Evolutionary conservation across 2,888 invertebrate species (phyloP).

Genomic region (Chrysina gloriosa): DNA sequence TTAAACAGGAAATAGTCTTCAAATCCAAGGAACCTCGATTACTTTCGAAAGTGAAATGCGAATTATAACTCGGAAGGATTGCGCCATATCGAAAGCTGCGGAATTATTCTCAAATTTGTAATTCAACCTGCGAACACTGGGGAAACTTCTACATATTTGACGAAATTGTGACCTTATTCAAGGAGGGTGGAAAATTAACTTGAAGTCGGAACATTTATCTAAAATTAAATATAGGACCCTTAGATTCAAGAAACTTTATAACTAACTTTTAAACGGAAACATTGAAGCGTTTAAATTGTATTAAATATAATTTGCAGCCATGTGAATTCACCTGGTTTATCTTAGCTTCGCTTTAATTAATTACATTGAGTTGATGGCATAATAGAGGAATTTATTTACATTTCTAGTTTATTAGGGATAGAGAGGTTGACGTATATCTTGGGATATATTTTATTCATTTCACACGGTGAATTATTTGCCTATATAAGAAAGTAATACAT

Average conservation of each 20-base stretch:
- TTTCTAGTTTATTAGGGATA: no score
- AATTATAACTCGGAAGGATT: conserved; percentile 1
- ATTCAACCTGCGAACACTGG: neutral
- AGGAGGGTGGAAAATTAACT: neutral
- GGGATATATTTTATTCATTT: no score
- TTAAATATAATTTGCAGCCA: neutral
- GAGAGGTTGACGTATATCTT: no score
- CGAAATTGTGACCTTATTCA: neutral
- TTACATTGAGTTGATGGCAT: neutral
- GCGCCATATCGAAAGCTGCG: neutral
- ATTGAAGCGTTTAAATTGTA: neutral
- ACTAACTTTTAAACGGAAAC: neutral
- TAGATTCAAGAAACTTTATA: neutral
- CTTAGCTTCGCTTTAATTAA: neutral
- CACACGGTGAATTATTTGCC: no score
- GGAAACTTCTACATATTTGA: neutral
- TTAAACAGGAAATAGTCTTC: neutral
- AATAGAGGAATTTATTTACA: no score
- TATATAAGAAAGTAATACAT: no score
- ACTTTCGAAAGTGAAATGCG: neutral
- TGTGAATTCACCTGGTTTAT: neutral
- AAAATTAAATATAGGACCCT: neutral
- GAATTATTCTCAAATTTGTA: neutral
- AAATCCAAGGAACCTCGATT: neutral
- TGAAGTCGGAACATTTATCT: neutral